These are phyloP conservation scores for Lucifuga dentata DNA, from an alignment of 2,113 vertebrate species.

Conservation along the genomic window DNA sequence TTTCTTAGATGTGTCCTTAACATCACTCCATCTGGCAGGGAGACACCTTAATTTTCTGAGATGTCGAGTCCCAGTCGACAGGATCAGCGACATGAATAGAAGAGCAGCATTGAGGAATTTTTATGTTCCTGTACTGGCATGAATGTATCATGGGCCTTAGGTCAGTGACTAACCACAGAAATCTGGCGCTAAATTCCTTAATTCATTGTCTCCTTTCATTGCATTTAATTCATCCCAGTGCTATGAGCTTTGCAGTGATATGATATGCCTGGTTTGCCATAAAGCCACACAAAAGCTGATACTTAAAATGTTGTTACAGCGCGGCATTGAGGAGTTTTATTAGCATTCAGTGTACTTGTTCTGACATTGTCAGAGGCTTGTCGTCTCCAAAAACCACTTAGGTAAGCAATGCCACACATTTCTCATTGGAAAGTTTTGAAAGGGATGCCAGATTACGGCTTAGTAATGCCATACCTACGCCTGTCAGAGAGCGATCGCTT, in stretches of 20 bases:
- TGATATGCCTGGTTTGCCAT: background rate
- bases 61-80: conserved; percentile 59
- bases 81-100: conserved; percentile 61
- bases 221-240: conserved; percentile 50
- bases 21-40: conserved; percentile 8
- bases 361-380: conserved; percentile 50
- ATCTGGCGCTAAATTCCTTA: conserved; percentile 49
- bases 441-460: too few relatives aligned
- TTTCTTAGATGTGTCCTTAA: too few relatives aligned
- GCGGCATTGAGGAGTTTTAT: conserved; percentile 49
- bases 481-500: too few relatives aligned
- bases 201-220: conserved; percentile 49
- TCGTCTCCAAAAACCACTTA: conserved; percentile 32
- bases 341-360: conserved; percentile 60
- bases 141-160: conserved; percentile 63
- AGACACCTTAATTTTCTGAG: conserved; percentile 31
- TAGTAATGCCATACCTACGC: too few relatives aligned
- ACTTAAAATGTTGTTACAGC: conserved; percentile 35
- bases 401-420: background rate
- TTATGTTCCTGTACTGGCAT: conserved; percentile 64
- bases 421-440: conserved; percentile 41
- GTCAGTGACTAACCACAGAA: conserved; percentile 40
- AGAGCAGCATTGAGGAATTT: conserved; percentile 42
- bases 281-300: conserved; percentile 50
- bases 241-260: conserved; percentile 29